Evolutionary conservation across 2,888 invertebrate species (phyloP).

Genomic region (Volucella zonaria): DNA sequence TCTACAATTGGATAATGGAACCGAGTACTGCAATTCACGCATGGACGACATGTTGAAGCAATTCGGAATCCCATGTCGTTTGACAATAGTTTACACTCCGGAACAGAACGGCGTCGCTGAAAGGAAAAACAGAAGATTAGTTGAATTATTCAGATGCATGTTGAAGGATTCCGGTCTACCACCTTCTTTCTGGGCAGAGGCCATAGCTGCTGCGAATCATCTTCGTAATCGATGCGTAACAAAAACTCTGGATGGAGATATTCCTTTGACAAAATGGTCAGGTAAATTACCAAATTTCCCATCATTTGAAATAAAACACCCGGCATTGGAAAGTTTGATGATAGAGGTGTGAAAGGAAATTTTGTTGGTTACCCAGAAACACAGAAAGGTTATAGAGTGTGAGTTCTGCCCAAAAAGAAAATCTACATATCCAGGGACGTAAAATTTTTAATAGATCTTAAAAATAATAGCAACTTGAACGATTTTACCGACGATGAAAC

Average conservation of each 20-base stretch:
- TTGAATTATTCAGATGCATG: constrained; percentile 76
- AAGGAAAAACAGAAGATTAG: constrained; percentile 73
- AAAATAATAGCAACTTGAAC: too few species aligned
- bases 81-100: constrained; percentile 72
- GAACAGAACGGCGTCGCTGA: constrained; percentile 76
- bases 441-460: too few species aligned
- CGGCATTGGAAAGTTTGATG: constrained; percentile 50
- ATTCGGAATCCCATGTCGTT: constrained; percentile 75
- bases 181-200: constrained; percentile 76
- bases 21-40: constrained; percentile 75
- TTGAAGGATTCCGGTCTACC: constrained; percentile 75
- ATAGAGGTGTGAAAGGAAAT: constrained; percentile 27
- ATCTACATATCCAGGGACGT: too few species aligned
- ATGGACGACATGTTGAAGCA: constrained; percentile 70
- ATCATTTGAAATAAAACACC: constrained; percentile 37
- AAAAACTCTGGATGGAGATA: constrained; percentile 44
- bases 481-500: too few species aligned
- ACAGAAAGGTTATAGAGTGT: too few species aligned
- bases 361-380: neutral
- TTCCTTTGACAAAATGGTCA: constrained; percentile 56
- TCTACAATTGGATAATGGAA: too few species aligned
- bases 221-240: constrained; percentile 75
- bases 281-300: constrained; percentile 52
- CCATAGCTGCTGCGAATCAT: constrained; percentile 75
- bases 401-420: too few species aligned